These are phyloP conservation scores for Oryzias woworae DNA, from an alignment of 2,113 vertebrate species.

Conservation along the genomic window DNA sequence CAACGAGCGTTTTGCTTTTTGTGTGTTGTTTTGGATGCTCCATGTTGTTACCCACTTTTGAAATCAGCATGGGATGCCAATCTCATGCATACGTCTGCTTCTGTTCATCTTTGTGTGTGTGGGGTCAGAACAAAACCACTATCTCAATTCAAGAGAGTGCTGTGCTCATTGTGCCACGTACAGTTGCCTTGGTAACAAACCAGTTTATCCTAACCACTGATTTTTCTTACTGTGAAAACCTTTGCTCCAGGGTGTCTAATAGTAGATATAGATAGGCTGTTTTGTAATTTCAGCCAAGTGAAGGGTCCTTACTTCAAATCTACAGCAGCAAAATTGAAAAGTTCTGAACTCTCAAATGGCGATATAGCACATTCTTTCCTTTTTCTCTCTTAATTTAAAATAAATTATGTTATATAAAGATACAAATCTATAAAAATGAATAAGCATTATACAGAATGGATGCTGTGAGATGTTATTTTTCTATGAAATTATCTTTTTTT, in stretches of 20 bases:
- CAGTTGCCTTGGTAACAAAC: slow-evolving; percentile 76
- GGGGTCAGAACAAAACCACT: slow-evolving; percentile 55
- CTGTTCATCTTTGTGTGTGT: slow-evolving; percentile 56
- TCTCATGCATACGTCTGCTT: slow-evolving; percentile 39
- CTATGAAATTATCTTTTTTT: slow-evolving; percentile 63
- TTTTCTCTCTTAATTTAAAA: slow-evolving; percentile 18
- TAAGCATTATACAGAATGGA: slow-evolving; percentile 32
- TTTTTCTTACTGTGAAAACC: slow-evolving; percentile 69
- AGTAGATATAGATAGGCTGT: slow-evolving; percentile 31
- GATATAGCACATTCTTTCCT: slow-evolving; percentile 26
- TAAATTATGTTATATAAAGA: slow-evolving; percentile 4
- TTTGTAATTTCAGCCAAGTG: slow-evolving; percentile 51
- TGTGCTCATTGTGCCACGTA: slow-evolving; percentile 67
- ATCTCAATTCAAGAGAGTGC: slow-evolving; percentile 58
- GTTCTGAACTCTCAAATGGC: slow-evolving; percentile 34
- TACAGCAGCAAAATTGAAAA: slow-evolving; percentile 10
- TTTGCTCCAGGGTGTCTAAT: slow-evolving; percentile 44
- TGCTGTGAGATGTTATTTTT: slow-evolving; percentile 75
- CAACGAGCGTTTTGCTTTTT: slow-evolving; percentile 63
- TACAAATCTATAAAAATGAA: neutral
- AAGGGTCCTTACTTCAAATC: slow-evolving; percentile 34
- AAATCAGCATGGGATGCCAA: slow-evolving; percentile 65
- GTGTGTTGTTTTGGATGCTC: slow-evolving; percentile 44
- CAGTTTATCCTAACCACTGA: slow-evolving; percentile 59
- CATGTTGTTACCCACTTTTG: slow-evolving; percentile 37